Percentiles rank a stretch among this genome's conserved stretches.
phyloP scores from a whole-genome alignment of 2,888 invertebrate species.

The Napeogenes sylphis region DNA sequence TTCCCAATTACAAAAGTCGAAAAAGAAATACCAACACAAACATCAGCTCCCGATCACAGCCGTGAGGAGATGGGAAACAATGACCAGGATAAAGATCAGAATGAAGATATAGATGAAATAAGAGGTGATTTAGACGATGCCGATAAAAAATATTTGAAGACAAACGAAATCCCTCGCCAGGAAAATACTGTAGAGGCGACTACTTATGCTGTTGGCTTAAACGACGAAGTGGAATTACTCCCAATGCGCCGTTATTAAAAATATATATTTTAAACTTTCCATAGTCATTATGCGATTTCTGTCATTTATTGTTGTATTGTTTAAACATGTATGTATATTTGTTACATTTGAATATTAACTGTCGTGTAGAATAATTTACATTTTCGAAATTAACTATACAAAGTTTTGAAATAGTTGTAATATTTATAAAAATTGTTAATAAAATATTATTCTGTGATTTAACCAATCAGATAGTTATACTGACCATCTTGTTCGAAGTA shows the following conservation, averaged over 20 bases:
- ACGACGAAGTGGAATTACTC: conserved; percentile 60
- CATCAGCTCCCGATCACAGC: conserved; percentile 36
- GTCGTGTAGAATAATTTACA: too few species aligned
- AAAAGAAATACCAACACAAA: conserved; percentile 12
- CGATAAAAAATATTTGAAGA: conserved; percentile 35
- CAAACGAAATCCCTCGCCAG: conserved; percentile 44
- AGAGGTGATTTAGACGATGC: conserved; percentile 35
- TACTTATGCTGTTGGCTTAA: conserved; percentile 60
- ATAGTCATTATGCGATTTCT: not conserved
- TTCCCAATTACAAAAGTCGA: conserved; percentile 43
- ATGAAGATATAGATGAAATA: conserved; percentile 47
- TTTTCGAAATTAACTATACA: too few species aligned
- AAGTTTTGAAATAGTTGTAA: too few species aligned
- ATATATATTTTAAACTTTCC: not conserved
- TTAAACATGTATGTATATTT: too few species aligned
- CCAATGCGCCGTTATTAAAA: conserved; percentile 44
- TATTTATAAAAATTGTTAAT: too few species aligned
- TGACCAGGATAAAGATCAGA: conserved; percentile 24
- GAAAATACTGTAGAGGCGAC: conserved; percentile 50
- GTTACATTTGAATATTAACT: too few species aligned
- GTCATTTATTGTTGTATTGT: not conserved
- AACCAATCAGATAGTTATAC: too few species aligned
- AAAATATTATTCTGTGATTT: too few species aligned
- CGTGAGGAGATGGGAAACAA: conserved; percentile 51
- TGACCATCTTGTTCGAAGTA: too few species aligned